Evolutionary conservation across 2,888 invertebrate species (phyloP).

Genomic region (Bellardia pandia): DNA sequence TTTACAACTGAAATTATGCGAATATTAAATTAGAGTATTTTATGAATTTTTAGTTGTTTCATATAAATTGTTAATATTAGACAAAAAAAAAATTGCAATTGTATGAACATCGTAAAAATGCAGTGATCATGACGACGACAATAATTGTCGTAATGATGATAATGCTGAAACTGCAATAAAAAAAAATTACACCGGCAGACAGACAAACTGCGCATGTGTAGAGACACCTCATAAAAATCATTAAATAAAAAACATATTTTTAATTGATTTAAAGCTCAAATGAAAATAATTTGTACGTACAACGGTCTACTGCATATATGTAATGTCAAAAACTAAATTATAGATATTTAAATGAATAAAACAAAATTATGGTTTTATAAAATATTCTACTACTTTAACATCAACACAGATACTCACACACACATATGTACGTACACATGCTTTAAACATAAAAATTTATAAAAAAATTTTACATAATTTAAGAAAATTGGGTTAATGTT

Average conservation of each 20-base stretch:
- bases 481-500: conserved; percentile 57
- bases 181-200: background rate
- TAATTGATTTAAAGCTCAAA: conserved; percentile 32
- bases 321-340: conserved; percentile 49
- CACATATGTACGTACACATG: background rate
- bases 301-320: conserved; percentile 50
- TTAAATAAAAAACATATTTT: conserved; percentile 43
- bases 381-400: conserved; percentile 42
- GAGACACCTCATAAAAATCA: conserved; percentile 41
- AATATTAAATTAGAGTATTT: conserved; percentile 57
- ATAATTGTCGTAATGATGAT: conserved; percentile 42
- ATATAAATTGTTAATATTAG: conserved; percentile 58
- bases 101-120: conserved; percentile 61
- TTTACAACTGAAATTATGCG: conserved; percentile 20
- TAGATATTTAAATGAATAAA: conserved; percentile 50
- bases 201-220: conserved; percentile 19
- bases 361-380: conserved; percentile 53
- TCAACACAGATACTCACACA: conserved; percentile 20
- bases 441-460: conserved; percentile 23
- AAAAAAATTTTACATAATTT: conserved; percentile 15
- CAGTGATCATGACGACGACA: conserved; percentile 21
- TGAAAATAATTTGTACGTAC: conserved; percentile 42
- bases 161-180: conserved; percentile 16
- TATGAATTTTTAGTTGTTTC: conserved; percentile 61
- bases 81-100: conserved; percentile 63